Evolutionary conservation across 1,140 invertebrate genomes (phyloP), one percentile per base, ranked within the genome.

Genomic region (Lycorma delicatula): DNA sequence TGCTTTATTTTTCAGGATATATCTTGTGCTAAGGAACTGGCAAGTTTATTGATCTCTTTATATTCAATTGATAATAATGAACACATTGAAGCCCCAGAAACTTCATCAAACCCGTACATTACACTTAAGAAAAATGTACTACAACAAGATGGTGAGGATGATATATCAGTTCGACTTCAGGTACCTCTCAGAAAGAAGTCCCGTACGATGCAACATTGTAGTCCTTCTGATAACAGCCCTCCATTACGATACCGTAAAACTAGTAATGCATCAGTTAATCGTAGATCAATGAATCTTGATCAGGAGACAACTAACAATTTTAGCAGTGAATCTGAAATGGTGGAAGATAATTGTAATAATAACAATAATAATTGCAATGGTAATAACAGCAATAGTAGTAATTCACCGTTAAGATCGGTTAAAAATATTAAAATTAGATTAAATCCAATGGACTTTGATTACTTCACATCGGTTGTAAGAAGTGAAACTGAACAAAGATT

Each of bases 361-460:
- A n/a, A n/a, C n/a, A n/a, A n/a, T n/a, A n/a, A n/a, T n/a, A n/a
- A n/a, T n/a, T n/a, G n/a, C n/a, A n/a, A n/a, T n/a, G n/a, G n/a
- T n/a, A n/a, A n/a, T n/a, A n/a, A n/a, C n/a, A n/a, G n/a, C n/a
- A n/a, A n/a, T n/a, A n/a, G n/a, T n/a, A n/a, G n/a, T n/a, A n/a
- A n/a, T n/a, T n/a, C n/a, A n/a, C n/a, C n/a, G n/a, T n/a, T n/a
- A n/a, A n/a, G n/a, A n/a, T n/a, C n/a, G n/a, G n/a, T n/a, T n/a
- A n/a, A n/a, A n/a, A n/a, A n/a, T 0, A 68, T 83, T 11, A 81
- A 79, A 63, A 77, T 82, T 20, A 71, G 74, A 25, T 63, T 79
- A 1, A 78, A 81, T 46, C 75, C 75, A n/a, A 80, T 81, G 71
- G 80, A 82, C 59, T 83, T 83, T 63, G 77, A 81, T 44, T 83